Evolutionary conservation across 2,888 invertebrate species (phyloP).

Genomic region (Sinotaia quadrata): DNA sequence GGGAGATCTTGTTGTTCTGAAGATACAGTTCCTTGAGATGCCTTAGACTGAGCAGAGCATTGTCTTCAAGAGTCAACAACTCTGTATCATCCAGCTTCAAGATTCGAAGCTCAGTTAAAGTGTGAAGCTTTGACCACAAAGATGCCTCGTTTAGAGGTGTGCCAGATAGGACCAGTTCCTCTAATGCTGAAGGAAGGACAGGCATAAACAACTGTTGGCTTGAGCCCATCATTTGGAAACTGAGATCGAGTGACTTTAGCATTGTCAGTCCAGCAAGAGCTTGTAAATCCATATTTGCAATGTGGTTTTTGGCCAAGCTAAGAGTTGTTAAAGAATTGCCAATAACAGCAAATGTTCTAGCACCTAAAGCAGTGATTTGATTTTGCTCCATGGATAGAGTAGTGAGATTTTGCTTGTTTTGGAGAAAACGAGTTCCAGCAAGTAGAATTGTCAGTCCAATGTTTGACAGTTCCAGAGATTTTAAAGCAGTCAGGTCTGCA

Average conservation of each 20-base stretch:
- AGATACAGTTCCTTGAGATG: constrained; percentile 49
- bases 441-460: constrained; percentile 35
- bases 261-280: constrained; percentile 43
- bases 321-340: constrained; percentile 40
- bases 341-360: constrained; percentile 42
- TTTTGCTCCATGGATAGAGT: constrained; percentile 47
- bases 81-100: constrained; percentile 62
- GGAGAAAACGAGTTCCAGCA: constrained; percentile 33
- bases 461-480: constrained; percentile 21
- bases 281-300: constrained; percentile 41
- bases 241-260: constrained; percentile 46
- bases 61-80: constrained; percentile 47
- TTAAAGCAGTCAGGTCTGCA: constrained; percentile 27
- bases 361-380: constrained; percentile 39
- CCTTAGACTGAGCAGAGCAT: constrained; percentile 48
- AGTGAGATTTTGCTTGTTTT: constrained; percentile 45
- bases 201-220: constrained; percentile 35
- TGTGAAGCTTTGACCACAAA: constrained; percentile 39
- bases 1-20: constrained; percentile 43
- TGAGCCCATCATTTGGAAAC: constrained; percentile 37
- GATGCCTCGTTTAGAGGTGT: constrained; percentile 34
- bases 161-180: constrained; percentile 66
- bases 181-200: constrained; percentile 59
- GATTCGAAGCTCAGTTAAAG: constrained; percentile 66
- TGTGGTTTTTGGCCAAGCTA: constrained; percentile 51